These are phyloP conservation scores for Thrips palmi DNA, from an alignment of 1,140 invertebrate genomes.

Conservation along the genomic window DNA sequence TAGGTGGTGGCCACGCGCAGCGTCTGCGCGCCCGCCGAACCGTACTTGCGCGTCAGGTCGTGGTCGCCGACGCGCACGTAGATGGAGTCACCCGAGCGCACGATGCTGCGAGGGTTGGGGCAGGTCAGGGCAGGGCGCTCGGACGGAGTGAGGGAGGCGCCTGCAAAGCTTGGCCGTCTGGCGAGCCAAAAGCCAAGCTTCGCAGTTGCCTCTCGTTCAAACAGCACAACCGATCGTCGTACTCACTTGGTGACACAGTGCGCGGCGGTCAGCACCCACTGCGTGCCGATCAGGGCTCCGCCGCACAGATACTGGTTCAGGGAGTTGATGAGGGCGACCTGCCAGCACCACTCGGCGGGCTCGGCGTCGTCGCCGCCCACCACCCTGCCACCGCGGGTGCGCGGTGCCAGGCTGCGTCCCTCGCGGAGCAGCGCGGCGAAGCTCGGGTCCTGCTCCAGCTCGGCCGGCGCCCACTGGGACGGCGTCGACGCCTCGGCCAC, in stretches of 20 bases:
- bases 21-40: constrained; percentile 74
- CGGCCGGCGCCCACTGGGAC: constrained; percentile 11
- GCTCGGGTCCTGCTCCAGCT: not conserved
- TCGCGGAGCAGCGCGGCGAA: too few relatives aligned
- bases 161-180: too few relatives aligned
- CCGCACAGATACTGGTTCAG: constrained; percentile 91
- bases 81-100: constrained; percentile 73
- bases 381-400: constrained; percentile 39
- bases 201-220: too few relatives aligned
- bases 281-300: constrained; percentile 79
- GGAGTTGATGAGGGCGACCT: constrained; percentile 83
- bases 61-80: constrained; percentile 87
- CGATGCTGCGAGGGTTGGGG: constrained; percentile 48
- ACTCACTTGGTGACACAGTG: constrained; percentile 90
- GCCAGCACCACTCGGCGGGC: constrained; percentile 89
- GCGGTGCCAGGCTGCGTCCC: constrained; percentile 16
- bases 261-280: constrained; percentile 88
- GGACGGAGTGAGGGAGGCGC: too few relatives aligned
- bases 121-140: too few relatives aligned
- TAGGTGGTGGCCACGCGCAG: constrained; percentile 78
- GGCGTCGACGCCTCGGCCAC: constrained; percentile 19
- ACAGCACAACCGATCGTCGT: not conserved
- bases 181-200: too few relatives aligned
- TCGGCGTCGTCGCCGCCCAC: constrained; percentile 81
- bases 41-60: constrained; percentile 70